Conservation (phyloP, 2,888 invertebrate genomes). For the Lottia scabra region DNA sequence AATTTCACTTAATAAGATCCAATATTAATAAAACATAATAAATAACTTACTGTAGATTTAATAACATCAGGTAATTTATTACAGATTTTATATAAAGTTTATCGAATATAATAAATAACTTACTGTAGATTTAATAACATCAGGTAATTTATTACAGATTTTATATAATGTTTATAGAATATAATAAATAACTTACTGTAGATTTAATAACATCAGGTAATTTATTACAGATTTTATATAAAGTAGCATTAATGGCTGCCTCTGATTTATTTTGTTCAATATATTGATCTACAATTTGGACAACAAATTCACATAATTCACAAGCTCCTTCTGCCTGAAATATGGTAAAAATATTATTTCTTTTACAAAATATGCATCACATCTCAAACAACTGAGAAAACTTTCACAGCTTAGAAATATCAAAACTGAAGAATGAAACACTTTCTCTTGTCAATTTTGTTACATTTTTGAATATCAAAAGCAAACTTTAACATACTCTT, state of each 20-base stretch:
- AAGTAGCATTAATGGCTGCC: slow-evolving; percentile 33
- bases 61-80: background rate
- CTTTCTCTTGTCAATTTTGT: too few species aligned
- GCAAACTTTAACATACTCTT: too few species aligned
- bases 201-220: slow-evolving; percentile 33
- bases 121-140: background rate
- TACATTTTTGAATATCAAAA: too few species aligned
- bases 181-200: slow-evolving; percentile 22
- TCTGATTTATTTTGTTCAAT: slow-evolving; percentile 27
- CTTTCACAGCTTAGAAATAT: too few species aligned
- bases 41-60: background rate
- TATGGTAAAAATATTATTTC: too few species aligned
- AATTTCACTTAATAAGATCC: too few species aligned
- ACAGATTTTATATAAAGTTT: background rate
- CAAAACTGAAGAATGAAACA: too few species aligned
- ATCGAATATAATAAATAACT: background rate
- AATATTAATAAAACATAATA: background rate
- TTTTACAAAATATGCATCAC: too few species aligned
- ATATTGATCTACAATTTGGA: slow-evolving; percentile 29
- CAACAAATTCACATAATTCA: slow-evolving; percentile 36
- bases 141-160: too few species aligned
- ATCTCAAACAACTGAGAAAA: too few species aligned
- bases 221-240: slow-evolving; percentile 32
- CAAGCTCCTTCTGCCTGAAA: slow-evolving; percentile 28
- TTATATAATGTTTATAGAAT: background rate